Evolutionary conservation across 2,113 vertebrate genomes (phyloP).

Genomic region (Chrysochloris asiatica): DNA sequence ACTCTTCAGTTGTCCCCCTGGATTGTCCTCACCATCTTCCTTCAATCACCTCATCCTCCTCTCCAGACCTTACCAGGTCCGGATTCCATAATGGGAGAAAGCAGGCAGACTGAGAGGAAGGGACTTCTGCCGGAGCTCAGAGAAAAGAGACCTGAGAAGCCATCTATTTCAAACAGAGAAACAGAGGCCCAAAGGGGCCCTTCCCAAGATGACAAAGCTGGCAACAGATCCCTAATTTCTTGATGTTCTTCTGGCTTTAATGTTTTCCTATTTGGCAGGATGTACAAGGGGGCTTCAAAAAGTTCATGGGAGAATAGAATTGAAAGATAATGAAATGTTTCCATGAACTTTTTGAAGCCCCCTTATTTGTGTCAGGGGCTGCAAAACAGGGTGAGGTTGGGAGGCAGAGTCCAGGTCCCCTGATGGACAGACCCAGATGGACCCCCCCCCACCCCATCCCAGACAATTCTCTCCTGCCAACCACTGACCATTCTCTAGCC

Average conservation of each 20-base stretch:
- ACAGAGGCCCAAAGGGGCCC: not conserved
- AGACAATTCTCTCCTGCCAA: not conserved
- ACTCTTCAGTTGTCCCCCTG: not conserved
- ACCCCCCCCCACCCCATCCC: not conserved
- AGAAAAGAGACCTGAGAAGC: not conserved
- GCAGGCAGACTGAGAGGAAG: not conserved
- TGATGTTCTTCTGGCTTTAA: not conserved
- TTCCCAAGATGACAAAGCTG: not conserved
- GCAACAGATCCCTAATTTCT: not conserved
- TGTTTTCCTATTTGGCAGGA: not conserved
- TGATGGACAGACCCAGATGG: not conserved
- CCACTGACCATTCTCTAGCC: too few species aligned
- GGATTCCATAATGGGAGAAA: not conserved
- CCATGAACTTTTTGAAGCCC: too few species aligned
- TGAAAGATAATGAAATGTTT: too few species aligned
- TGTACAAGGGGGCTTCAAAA: not conserved
- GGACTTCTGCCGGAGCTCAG: not conserved
- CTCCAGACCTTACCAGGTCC: not conserved
- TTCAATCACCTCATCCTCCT: not conserved
- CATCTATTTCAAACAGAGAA: slow-evolving; percentile 4
- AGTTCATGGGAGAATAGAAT: too few species aligned
- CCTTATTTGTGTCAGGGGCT: too few species aligned
- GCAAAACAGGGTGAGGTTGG: not conserved
- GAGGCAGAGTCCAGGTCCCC: not conserved
- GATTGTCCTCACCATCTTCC: not conserved